Percentiles rank a stretch among this genome's conserved stretches.
Evolutionary conservation across 2,797 vertebrate genomes (phyloP).

Genomic region (Enteromius treurensis): DNA sequence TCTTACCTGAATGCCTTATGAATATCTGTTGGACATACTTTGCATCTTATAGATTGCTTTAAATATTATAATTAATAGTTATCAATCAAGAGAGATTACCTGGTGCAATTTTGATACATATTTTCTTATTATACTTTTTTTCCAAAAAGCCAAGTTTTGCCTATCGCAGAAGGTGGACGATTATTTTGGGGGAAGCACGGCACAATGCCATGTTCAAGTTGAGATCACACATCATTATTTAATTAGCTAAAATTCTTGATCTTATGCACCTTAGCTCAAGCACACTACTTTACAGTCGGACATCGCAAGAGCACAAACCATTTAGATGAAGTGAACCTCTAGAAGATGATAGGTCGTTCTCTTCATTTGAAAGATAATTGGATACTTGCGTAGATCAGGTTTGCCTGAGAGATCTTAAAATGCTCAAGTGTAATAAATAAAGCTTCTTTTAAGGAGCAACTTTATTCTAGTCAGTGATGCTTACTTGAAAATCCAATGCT

Average conservation of each 20-base stretch:
- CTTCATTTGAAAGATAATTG: constrained; percentile 68
- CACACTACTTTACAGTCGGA: constrained; percentile 70
- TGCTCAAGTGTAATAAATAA: constrained; percentile 68
- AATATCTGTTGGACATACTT: constrained; percentile 12
- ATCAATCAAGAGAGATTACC: background rate
- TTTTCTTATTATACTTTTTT: background rate
- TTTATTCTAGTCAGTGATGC: constrained; percentile 43
- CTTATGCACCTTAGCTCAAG: constrained; percentile 20
- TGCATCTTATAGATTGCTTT: background rate
- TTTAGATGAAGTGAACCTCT: constrained; percentile 73
- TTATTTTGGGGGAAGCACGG: constrained; percentile 3
- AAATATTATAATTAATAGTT: background rate
- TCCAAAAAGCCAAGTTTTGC: background rate
- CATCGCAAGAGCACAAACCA: constrained; percentile 74
- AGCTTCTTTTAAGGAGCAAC: constrained; percentile 40
- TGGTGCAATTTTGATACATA: background rate
- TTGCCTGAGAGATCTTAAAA: constrained; percentile 62
- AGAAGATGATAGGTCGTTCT: constrained; percentile 70
- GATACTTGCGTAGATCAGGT: constrained; percentile 67
- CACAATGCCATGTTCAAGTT: constrained; percentile 35
- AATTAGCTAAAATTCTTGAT: constrained; percentile 38
- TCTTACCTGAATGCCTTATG: background rate
- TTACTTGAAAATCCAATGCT: constrained; percentile 41
- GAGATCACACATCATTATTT: constrained; percentile 31
- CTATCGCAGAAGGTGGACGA: constrained; percentile 3